Percentiles rank a stretch among this genome's conserved stretches.
These are phyloP conservation scores for Aplysina aerophoba DNA, from an alignment of 37 sponge, comb jelly and placozoan genomes.

Conservation along the genomic window DNA sequence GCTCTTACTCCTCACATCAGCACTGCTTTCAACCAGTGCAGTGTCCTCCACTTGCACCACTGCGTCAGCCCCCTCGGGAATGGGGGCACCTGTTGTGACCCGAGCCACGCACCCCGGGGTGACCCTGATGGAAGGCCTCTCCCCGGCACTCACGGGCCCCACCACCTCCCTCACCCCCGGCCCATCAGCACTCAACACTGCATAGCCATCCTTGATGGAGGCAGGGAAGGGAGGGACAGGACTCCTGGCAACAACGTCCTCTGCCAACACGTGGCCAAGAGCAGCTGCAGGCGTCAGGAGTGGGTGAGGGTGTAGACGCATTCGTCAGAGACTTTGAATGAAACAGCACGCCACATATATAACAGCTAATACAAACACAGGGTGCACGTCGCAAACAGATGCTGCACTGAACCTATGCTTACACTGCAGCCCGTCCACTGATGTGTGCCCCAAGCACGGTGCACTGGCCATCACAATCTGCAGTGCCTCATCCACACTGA, in stretches of 20 bases:
- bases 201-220: slow-evolving; percentile 98
- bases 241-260: slow-evolving; percentile 60
- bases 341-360: too few relatives aligned
- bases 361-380: too few relatives aligned
- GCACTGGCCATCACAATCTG: slow-evolving; percentile 27
- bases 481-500: slow-evolving; percentile 80
- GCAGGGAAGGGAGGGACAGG: slow-evolving; percentile 95
- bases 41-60: slow-evolving; percentile 99
- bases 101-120: slow-evolving; percentile 60
- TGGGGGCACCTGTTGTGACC: slow-evolving; percentile 91
- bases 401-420: too few relatives aligned
- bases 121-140: slow-evolving; percentile 53
- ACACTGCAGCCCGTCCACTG: too few relatives aligned
- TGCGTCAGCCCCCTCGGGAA: slow-evolving; percentile 97
- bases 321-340: too few relatives aligned
- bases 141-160: slow-evolving; percentile 76
- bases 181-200: slow-evolving; percentile 85
- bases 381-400: too few relatives aligned
- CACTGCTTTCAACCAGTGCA: slow-evolving; percentile 74
- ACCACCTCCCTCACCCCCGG: slow-evolving; percentile 67
- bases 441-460: too few relatives aligned
- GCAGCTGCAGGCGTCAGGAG: slow-evolving; percentile 32
- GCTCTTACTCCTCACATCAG: slow-evolving; percentile 73
- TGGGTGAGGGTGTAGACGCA: too few relatives aligned
- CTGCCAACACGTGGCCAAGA: slow-evolving; percentile 63